phyloP scores from a whole-genome alignment of 2,888 invertebrate species.

The Adela reaumurella region DNA sequence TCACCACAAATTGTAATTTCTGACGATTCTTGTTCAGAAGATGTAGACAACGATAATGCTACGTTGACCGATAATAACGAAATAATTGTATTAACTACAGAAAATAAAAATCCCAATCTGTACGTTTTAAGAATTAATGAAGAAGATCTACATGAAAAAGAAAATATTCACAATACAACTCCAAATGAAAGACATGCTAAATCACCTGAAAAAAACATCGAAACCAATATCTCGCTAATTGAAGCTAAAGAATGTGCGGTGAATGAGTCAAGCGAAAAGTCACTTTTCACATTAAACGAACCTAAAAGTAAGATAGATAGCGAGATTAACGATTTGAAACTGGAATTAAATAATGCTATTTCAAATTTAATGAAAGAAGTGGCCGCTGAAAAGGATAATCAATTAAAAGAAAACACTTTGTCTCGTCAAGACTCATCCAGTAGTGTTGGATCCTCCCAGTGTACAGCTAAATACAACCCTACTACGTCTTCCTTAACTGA shows the following conservation, averaged over 20 bases:
- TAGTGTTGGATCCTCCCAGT: slow-evolving; percentile 63
- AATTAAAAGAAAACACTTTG: slow-evolving; percentile 22
- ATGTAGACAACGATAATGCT: not conserved
- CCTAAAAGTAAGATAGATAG: slow-evolving; percentile 20
- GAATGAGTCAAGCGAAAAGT: not conserved
- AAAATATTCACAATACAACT: slow-evolving; percentile 4
- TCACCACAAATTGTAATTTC: not conserved
- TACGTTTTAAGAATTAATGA: slow-evolving; percentile 19
- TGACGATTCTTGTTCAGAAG: not conserved
- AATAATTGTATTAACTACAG: slow-evolving; percentile 37
- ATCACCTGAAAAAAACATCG: slow-evolving; percentile 1
- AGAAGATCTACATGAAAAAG: slow-evolving; percentile 26
- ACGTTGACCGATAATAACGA: slow-evolving; percentile 19
- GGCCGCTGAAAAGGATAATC: slow-evolving; percentile 30
- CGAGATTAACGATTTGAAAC: slow-evolving; percentile 43
- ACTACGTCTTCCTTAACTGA: slow-evolving; percentile 58
- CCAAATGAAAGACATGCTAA: not conserved
- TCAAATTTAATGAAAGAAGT: slow-evolving; percentile 47
- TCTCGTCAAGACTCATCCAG: slow-evolving; percentile 58
- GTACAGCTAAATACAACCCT: slow-evolving; percentile 67
- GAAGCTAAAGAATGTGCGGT: no score
- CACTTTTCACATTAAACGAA: not conserved
- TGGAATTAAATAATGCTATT: slow-evolving; percentile 44
- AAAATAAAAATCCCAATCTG: slow-evolving; percentile 36
- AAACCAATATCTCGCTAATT: not conserved